Conservation (phyloP, 2,113 vertebrate species). For the Nematolebias whitei region DNA sequence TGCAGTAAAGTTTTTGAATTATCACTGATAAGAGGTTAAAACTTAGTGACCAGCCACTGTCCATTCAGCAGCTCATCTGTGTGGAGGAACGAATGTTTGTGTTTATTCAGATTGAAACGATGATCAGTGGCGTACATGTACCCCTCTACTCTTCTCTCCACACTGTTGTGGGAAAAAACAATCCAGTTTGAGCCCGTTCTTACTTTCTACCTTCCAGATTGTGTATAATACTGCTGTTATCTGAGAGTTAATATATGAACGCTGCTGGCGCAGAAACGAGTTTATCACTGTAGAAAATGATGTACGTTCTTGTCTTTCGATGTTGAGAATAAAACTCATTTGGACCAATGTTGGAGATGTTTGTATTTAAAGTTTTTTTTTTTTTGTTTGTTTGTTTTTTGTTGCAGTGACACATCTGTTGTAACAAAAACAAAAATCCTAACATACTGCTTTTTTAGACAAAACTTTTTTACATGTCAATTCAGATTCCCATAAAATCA, state of each 20-base stretch:
- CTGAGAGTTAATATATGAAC: conserved; percentile 79
- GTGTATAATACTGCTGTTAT: conserved; percentile 72
- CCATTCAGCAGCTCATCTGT: conserved; percentile 50
- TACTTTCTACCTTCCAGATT: conserved; percentile 56
- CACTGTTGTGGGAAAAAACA: conserved; percentile 50
- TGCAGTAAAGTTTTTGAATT: conserved; percentile 20
- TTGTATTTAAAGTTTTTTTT: not conserved
- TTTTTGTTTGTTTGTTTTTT: too few relatives aligned
- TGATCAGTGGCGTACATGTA: not conserved
- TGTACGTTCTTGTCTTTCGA: conserved; percentile 79
- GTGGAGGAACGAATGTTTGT: conserved; percentile 37
- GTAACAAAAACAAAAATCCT: too few relatives aligned
- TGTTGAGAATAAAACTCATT: conserved; percentile 82
- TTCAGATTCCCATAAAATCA: too few relatives aligned
- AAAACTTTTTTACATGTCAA: too few relatives aligned
- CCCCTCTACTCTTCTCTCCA: not conserved
- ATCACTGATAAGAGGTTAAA: conserved; percentile 33
- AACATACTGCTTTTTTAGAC: too few relatives aligned
- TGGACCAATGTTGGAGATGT: conserved; percentile 69
- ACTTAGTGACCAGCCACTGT: conserved; percentile 73
- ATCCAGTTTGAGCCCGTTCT: conserved; percentile 48
- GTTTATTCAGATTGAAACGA: conserved; percentile 22
- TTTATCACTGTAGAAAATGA: conserved; percentile 78
- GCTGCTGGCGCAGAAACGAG: conserved; percentile 42
- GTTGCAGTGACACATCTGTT: too few relatives aligned